phyloP scores from a whole-genome alignment of 2,113 vertebrate genomes.

The Eulemur macaco region DNA sequence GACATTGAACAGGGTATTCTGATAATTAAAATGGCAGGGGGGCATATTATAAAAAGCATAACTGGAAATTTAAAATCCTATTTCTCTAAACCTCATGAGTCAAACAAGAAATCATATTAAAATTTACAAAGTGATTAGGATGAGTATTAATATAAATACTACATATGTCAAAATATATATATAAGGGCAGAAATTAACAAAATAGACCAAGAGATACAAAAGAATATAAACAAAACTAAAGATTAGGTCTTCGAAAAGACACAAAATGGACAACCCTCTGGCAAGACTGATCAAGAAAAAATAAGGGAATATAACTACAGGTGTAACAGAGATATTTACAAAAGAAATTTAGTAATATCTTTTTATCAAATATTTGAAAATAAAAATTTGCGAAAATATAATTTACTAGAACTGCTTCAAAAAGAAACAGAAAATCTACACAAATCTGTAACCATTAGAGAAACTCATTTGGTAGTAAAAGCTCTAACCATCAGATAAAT shows the following conservation, averaged over 20 bases:
- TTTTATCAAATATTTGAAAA: neutral
- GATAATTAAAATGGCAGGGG: neutral
- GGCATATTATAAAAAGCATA: constrained; percentile 6
- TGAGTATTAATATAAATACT: neutral
- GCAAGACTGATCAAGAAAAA: neutral
- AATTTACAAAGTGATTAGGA: neutral
- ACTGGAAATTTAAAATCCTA: neutral
- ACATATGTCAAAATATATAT: neutral
- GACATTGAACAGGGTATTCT: neutral
- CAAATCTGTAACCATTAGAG: neutral
- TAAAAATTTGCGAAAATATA: neutral
- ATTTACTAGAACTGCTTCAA: neutral
- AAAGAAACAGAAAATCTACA: neutral
- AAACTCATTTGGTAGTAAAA: neutral
- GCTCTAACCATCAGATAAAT: neutral
- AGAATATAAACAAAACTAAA: neutral
- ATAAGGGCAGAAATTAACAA: neutral
- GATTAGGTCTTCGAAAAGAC: neutral
- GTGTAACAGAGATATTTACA: neutral
- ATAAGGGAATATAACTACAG: neutral
- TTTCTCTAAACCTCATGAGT: neutral
- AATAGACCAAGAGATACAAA: neutral
- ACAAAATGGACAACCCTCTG: neutral
- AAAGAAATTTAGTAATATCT: neutral
- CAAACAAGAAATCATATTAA: neutral